A percentile compares a stretch with the other conserved stretches of the same genome.
Conservation (phyloP, 2,113 vertebrate genomes). For the Lycaon pictus region DNA sequence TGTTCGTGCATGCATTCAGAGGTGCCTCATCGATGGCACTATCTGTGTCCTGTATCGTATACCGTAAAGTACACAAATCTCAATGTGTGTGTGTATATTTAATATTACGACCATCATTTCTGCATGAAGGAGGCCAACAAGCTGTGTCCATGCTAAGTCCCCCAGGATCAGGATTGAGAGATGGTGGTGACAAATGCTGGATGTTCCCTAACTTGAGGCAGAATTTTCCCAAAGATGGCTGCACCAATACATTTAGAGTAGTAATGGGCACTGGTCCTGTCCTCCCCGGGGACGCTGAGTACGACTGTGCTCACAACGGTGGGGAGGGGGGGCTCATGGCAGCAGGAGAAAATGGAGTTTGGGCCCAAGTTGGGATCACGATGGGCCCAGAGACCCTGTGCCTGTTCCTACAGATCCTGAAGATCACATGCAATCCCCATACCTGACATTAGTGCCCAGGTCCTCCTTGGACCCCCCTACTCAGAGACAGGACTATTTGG, state of each 20-base stretch:
- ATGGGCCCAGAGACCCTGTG: not conserved
- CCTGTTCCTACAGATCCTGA: not conserved
- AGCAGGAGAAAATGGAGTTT: not conserved
- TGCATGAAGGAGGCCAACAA: not conserved
- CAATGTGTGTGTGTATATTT: not conserved
- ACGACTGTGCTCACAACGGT: not conserved
- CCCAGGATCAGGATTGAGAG: not conserved
- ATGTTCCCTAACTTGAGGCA: not conserved
- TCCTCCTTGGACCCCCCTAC: not conserved
- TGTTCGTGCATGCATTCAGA: not conserved
- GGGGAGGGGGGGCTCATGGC: too few relatives aligned
- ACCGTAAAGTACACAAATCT: not conserved
- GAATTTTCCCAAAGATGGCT: not conserved
- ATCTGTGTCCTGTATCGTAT: not conserved
- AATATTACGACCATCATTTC: not conserved
- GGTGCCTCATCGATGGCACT: not conserved
- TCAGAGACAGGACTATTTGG: not conserved
- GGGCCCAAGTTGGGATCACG: not conserved
- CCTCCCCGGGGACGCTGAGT: too few relatives aligned
- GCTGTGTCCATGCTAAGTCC: not conserved
- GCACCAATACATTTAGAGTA: not conserved
- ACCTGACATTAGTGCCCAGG: too few relatives aligned
- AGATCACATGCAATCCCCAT: not conserved
- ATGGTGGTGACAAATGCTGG: not conserved
- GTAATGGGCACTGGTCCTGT: not conserved